phyloP scores from a whole-genome alignment of 2,888 invertebrate genomes.

The Macrosiphum euphorbiae region DNA sequence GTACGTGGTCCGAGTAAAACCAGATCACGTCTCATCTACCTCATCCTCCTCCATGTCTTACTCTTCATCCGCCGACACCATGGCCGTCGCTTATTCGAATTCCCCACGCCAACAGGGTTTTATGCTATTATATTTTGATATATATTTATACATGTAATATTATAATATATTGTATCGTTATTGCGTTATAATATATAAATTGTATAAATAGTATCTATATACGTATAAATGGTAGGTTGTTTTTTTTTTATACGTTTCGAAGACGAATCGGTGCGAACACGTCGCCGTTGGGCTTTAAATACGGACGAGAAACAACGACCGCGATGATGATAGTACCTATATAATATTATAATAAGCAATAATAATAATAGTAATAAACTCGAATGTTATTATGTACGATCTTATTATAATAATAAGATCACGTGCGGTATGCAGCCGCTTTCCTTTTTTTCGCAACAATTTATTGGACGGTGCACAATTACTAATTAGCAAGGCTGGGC shows the following conservation, averaged over 20 bases:
- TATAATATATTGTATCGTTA: neutral
- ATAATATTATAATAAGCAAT: neutral
- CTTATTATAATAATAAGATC: neutral
- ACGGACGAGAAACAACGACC: neutral
- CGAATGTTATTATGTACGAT: neutral
- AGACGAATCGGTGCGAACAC: neutral
- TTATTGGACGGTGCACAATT: no score
- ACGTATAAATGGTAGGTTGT: neutral
- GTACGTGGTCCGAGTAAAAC: constrained; percentile 2
- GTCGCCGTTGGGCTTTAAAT: neutral
- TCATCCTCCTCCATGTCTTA: neutral
- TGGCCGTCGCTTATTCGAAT: neutral
- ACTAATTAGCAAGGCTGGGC: no score
- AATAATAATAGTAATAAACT: no score
- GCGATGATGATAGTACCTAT: neutral
- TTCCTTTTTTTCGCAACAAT: neutral
- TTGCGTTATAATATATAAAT: neutral
- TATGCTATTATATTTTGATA: neutral
- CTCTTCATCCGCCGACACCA: neutral
- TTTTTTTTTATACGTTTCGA: neutral
- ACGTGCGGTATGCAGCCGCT: neutral
- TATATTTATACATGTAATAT: neutral
- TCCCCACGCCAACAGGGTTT: constrained; percentile 4
- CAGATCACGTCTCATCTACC: constrained; percentile 31
- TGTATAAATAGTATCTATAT: neutral